These are phyloP conservation scores for Amphipyra tragopoginis DNA, from an alignment of 2,888 invertebrate species.

Conservation along the genomic window DNA sequence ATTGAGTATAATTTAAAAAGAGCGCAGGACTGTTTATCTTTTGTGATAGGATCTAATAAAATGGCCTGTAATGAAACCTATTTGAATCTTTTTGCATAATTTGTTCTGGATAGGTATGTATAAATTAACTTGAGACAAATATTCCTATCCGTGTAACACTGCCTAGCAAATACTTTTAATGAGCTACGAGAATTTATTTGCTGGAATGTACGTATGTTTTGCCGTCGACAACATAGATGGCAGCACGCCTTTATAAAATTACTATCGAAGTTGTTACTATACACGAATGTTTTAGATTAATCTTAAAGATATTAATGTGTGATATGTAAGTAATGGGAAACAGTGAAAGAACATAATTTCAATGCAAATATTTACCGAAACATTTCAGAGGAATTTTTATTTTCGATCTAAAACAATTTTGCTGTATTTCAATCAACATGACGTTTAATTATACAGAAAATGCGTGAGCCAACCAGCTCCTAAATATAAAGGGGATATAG, in stretches of 20 bases:
- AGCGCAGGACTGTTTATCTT: constrained; percentile 27
- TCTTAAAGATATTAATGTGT: background rate
- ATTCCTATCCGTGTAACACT: constrained; percentile 30
- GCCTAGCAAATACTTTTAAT: constrained; percentile 44
- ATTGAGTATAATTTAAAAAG: constrained; percentile 45
- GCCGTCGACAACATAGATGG: constrained; percentile 31
- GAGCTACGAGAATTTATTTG: constrained; percentile 40
- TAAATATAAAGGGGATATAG: constrained; percentile 19
- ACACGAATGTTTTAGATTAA: constrained; percentile 1
- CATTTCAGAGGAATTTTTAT: constrained; percentile 12
- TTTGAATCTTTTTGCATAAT: constrained; percentile 57
- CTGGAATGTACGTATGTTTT: constrained; percentile 27
- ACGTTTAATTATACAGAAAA: constrained; percentile 10
- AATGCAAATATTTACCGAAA: background rate
- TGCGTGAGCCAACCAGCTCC: background rate
- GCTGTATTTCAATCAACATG: constrained; percentile 16
- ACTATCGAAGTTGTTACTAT: constrained; percentile 5
- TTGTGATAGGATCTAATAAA: constrained; percentile 50
- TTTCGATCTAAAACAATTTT: constrained; percentile 15
- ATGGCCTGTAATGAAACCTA: constrained; percentile 39
- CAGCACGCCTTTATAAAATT: constrained; percentile 5
- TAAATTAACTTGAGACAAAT: constrained; percentile 55
- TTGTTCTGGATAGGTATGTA: constrained; percentile 40
- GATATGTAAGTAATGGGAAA: constrained; percentile 2
- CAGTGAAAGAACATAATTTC: background rate